Base-by-base conservation (phyloP, 2,888 invertebrate genomes). In the Phanerotoma sp. region DNA sequence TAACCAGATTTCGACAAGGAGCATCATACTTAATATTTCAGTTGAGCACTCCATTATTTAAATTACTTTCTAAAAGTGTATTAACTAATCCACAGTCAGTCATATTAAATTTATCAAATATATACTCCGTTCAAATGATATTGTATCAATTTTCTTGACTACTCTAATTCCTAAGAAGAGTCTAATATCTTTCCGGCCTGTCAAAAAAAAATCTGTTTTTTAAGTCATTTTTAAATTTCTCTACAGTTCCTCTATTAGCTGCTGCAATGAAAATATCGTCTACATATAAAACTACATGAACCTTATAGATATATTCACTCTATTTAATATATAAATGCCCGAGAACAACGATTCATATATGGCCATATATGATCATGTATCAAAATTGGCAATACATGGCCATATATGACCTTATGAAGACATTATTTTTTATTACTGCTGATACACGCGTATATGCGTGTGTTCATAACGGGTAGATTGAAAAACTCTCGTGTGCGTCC, bases 61-160 rank as follows among this genome's bases (percentile, higher is more conserved):
- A 15, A 20, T 58, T 61, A 10, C 15, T 33, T 16, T 54, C 49
- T 2, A 60, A 21, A 16, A 62, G 62, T 32, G 59, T 52, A 38
- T 54, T 44, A 10, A 56, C 46, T 5, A 61, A 22, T 45, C 63
- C 62, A 28, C 62, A 61, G n/a, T 62, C 56, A 13, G 0, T 10
- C 65, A 67, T 65, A 32, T 59, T 51, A 54, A 64, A 65, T 40
- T 60, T 54, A 15, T 51, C 40, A 13, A 63, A 40, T 11, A 66
- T 44, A 32, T 56, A 11, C 20, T 56, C 49, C 65, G 66, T 49
- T 65, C 42, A 13, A 64, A 37, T 4, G 51, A 45, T 16, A 62
- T 50, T 32, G 16, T 51, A 42, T 54, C 42, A 10, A 25, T n/a
- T 0, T 22, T 44, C 21, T 45, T 18, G 22, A 10, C 11, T 11